Conservation (phyloP, 2,888 invertebrate genomes). For the Myopa tessellatipennis region DNA sequence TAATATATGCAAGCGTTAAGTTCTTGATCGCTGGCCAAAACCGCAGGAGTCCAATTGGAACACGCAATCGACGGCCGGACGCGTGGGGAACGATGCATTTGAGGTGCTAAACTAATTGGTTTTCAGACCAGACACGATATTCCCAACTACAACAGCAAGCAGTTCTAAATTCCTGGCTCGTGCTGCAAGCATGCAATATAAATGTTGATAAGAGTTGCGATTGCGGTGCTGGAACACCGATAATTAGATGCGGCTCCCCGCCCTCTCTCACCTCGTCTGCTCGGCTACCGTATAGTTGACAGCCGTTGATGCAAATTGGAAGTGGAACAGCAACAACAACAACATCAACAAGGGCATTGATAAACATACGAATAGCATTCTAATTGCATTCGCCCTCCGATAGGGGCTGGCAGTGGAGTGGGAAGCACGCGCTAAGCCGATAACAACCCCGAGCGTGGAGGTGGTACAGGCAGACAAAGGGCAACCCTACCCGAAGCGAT, state of each 20-base stretch:
- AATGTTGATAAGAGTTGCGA: slow-evolving; percentile 8
- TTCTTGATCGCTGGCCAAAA: not conserved
- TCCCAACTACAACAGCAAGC: not conserved
- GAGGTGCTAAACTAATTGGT: not conserved
- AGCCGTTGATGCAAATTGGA: slow-evolving; percentile 30
- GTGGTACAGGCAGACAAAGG: not conserved
- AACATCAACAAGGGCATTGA: not conserved
- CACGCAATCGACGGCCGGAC: slow-evolving; percentile 9
- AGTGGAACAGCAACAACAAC: not conserved
- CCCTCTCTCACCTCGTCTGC: not conserved
- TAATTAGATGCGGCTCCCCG: not conserved
- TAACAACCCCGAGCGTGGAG: not conserved
- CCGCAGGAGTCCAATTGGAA: not conserved
- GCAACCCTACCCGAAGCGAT: not conserved
- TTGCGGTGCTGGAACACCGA: slow-evolving; percentile 4
- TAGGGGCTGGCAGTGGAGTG: slow-evolving; percentile 8
- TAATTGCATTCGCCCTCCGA: slow-evolving; percentile 15
- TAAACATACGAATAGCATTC: slow-evolving; percentile 20
- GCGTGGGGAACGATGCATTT: not conserved
- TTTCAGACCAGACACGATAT: not conserved
- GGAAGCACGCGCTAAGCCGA: slow-evolving; percentile 30
- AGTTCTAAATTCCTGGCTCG: not conserved
- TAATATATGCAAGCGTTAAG: slow-evolving; percentile 18
- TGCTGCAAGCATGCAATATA: slow-evolving; percentile 7
- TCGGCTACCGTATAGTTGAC: not conserved